Evolutionary conservation across 2,888 invertebrate genomes (phyloP).

Genomic region (Oegoconia quadripuncta): DNA sequence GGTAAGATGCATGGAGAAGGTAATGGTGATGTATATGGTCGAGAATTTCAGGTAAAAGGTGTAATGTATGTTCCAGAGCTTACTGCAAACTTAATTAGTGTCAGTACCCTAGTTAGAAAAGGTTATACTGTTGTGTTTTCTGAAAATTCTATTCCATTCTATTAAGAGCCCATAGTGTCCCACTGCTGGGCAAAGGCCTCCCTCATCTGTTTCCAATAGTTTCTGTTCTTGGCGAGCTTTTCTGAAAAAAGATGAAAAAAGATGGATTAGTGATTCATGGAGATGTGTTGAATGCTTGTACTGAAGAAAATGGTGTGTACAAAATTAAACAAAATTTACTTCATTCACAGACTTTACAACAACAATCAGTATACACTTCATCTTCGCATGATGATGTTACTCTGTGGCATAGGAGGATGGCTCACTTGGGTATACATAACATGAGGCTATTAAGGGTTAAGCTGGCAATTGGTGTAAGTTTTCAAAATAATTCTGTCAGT

Average conservation of each 20-base stretch:
- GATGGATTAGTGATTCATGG: background rate
- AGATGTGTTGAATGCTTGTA: background rate
- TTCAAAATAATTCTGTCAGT: background rate
- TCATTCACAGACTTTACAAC: too few relatives aligned
- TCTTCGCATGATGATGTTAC: background rate
- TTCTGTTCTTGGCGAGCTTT: background rate
- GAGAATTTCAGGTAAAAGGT: background rate
- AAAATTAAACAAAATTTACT: background rate
- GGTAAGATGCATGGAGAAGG: background rate
- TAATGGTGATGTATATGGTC: background rate
- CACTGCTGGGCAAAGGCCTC: too few relatives aligned
- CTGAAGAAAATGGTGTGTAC: background rate
- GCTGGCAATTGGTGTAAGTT: conserved; percentile 3
- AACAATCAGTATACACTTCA: background rate
- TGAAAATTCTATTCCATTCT: too few relatives aligned
- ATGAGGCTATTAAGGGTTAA: background rate
- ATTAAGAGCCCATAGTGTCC: too few relatives aligned
- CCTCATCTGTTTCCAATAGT: too few relatives aligned
- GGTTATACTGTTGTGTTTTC: background rate
- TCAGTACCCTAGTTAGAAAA: background rate
- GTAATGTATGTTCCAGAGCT: background rate
- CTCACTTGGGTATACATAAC: conserved; percentile 1
- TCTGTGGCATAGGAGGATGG: conserved; percentile 2
- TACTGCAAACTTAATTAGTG: background rate
- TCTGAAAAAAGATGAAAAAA: too few relatives aligned